These are phyloP conservation scores for Homarus americanus DNA, from an alignment of 1,140 invertebrate species.

Conservation along the genomic window DNA sequence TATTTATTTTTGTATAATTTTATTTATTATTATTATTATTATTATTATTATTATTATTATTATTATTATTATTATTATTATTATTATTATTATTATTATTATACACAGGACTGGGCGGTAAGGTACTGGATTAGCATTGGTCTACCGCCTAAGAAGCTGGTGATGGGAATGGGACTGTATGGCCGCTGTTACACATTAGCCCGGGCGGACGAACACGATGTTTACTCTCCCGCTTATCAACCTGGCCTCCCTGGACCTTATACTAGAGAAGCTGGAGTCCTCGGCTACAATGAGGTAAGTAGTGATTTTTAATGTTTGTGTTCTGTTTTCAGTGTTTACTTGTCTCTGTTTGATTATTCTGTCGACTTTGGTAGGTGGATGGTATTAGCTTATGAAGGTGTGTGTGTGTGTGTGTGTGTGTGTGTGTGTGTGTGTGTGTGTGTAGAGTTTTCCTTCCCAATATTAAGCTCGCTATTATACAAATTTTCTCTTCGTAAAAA, in stretches of 20 bases:
- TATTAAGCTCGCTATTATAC: too few species aligned
- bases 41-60: neutral
- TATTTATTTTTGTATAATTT: too few species aligned
- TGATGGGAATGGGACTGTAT: slow-evolving; percentile 84
- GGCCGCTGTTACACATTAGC: slow-evolving; percentile 83
- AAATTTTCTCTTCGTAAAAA: too few species aligned
- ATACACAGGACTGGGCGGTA: slow-evolving; percentile 80
- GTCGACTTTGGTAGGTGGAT: neutral
- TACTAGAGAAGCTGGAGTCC: slow-evolving; percentile 83
- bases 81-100: too few species aligned
- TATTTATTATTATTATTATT: neutral
- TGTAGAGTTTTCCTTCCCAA: too few species aligned
- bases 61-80: too few species aligned
- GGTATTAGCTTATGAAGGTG: neutral
- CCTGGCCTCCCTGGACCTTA: slow-evolving; percentile 84
- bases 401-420: neutral
- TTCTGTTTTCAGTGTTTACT: too few species aligned
- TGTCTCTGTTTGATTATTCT: neutral
- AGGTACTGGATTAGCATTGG: slow-evolving; percentile 80
- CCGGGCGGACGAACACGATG: slow-evolving; percentile 77
- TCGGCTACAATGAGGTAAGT: slow-evolving; percentile 89
- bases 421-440: neutral
- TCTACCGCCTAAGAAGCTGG: slow-evolving; percentile 81
- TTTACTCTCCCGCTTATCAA: slow-evolving; percentile 80
- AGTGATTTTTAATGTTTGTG: neutral